Base-by-base conservation (phyloP, 2,797 vertebrate species). In the Pseudochaenichthys georgianus region DNA sequence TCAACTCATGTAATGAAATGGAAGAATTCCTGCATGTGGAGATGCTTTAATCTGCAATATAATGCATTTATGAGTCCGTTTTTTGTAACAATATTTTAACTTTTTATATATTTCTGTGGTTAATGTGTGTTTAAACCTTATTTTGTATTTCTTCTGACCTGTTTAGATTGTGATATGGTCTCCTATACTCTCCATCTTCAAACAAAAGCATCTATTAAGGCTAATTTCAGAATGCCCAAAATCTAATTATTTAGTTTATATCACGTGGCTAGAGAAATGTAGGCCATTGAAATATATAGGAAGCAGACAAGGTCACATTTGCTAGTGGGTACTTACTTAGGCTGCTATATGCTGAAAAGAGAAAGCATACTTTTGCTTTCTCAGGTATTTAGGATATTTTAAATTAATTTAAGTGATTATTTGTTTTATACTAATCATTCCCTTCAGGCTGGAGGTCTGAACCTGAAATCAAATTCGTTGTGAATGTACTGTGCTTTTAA, bases 401-500 rank as follows among this genome's bases (percentile, higher is more conserved):
- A 5, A 66, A 73, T 53, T 1, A 8, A 50, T 62, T 38, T 11
- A 28, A 2, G 4, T 13, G 9, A 41, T 54, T 47, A 3, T 46
- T 51, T 13, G 4, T 5, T 6, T 21, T 50, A 17, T 7, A 42
- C 63, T 64, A 41, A 57, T 46, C 1, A 1, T 34, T 48, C 28
- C 28, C 3, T 57, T 51, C 11, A 52, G 7, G 1, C 3, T 47
- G 2, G 55, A 23, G 9, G 7, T 1, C 3, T 47, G 2, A 60
- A 23, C 9, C 34, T 47, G 0, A 45, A 41, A 47, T n/a, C 3
- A 0, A 70, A 17, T 28, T 16, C 28, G 13, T 1, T 8, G 12
- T 4, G 5, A 15, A 23, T 42, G 69, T 63, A 81, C 93, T 93
- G 87, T 76, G 48, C 19, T 77, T 92, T 94, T 94, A 93, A 93